phyloP scores from a whole-genome alignment of 2,797 vertebrate species.

The Paguma larvata region DNA sequence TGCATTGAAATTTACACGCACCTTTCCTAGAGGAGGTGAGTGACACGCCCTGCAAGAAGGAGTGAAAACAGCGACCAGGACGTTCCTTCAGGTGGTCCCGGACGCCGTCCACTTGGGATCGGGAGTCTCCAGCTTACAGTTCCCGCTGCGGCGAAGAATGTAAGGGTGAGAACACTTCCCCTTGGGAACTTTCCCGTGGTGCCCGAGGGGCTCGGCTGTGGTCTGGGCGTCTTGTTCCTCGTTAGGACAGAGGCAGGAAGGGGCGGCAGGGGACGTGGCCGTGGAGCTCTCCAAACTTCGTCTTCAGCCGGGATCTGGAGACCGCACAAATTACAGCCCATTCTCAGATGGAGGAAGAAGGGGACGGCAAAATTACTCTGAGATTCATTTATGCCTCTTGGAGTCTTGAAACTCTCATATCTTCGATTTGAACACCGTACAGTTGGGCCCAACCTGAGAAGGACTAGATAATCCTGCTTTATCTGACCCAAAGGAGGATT shows the following conservation, averaged over 20 bases:
- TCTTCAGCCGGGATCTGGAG: not conserved
- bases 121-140: not conserved
- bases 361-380: not conserved
- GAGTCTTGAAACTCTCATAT: not conserved
- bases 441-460: not conserved
- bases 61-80: conserved; percentile 11
- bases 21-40: conserved; percentile 61
- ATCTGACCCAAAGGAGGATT: not conserved
- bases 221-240: not conserved
- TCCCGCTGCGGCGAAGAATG: not conserved
- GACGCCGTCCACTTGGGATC: not conserved
- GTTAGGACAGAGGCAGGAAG: not conserved
- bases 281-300: not conserved
- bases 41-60: conserved; percentile 35
- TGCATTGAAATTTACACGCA: conserved; percentile 18
- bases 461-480: not conserved
- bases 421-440: not conserved
- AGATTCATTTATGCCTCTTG: not conserved
- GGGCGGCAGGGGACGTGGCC: not conserved
- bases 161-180: not conserved
- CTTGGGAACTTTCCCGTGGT: not conserved
- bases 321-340: not conserved
- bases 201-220: not conserved
- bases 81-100: not conserved
- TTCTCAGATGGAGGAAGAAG: not conserved